Evolutionary conservation across 2,888 invertebrate genomes (phyloP), one percentile per base, ranked within the genome.

Genomic region (Onchidella celtica): DNA sequence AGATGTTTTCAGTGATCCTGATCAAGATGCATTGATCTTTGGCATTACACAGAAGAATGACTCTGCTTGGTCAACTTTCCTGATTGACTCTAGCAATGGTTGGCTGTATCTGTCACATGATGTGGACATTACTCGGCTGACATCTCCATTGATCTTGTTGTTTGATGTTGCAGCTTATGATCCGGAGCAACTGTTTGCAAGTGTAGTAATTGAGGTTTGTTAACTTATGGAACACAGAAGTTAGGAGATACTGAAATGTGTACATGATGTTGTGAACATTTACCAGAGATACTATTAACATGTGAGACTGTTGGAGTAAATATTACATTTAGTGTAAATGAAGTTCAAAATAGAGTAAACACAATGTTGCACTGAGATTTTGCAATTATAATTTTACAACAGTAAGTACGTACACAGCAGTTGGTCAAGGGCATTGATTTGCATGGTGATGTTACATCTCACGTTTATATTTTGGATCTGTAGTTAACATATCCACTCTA

Each of bases 1-100:
- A n/a, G 61, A 74, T 38, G 14, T 74, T 29, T 59, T 74, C 32
- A 36, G 14, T 14, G 74, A 74, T 24, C 74, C 74, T 21, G 74
- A 74, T 38, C 32, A 61, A 9, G 59, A 74, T 29, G 29, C 59
- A 36, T 47, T 74, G 14, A 38, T 27, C 3, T 74, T 61, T 24
- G 38, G 61, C 11, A 21, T 74, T 40, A 14, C 47, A 14, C 27
- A 69, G 24, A 29, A 38, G 3, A 61, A 74, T 59, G 61, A 32
- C 11, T 32, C 74, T 27, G 59, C 34, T 6, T 61, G 59, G 59
- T 38, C 29, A 21, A 3, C 36, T 3, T 74, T 74, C 61, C 4
- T 61, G 21, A 74, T 74, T 38, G 74, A 74, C 61, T 21, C 59
- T 36, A 2, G 9, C 74, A 9, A 36, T 9, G 74, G 74, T 24